Evolutionary conservation across 2,113 vertebrate genomes (phyloP).

Genomic region (Uria lomvia): DNA sequence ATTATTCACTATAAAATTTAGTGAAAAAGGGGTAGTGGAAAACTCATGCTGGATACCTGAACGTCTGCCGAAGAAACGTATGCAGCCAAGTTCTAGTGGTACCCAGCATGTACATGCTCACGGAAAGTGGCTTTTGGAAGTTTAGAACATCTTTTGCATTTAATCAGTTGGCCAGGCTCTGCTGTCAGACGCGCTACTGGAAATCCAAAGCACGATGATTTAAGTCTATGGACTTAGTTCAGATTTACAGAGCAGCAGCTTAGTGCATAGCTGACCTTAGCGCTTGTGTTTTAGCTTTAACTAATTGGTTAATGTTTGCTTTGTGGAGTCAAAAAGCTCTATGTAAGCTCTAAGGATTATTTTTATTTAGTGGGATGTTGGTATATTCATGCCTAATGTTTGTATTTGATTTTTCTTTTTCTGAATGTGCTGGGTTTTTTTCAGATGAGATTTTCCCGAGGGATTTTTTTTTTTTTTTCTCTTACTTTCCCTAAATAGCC

Average conservation of each 20-base stretch:
- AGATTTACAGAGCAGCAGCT: not conserved
- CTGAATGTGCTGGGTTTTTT: not conserved
- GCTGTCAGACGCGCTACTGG: not conserved
- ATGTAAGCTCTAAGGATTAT: constrained; percentile 35
- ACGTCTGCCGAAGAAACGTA: not conserved
- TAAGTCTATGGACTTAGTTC: constrained; percentile 26
- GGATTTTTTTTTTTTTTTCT: not conserved
- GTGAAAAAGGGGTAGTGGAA: not conserved
- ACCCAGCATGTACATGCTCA: not conserved
- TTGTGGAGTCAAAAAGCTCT: constrained; percentile 44
- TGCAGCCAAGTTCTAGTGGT: not conserved
- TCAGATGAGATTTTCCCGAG: constrained; percentile 12
- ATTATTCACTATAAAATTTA: not conserved
- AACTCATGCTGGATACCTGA: not conserved
- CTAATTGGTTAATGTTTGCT: constrained; percentile 64
- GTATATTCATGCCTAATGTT: constrained; percentile 34
- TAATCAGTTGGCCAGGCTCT: not conserved
- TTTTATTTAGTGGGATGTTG: constrained; percentile 40
- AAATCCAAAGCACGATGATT: not conserved
- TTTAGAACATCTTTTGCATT: not conserved
- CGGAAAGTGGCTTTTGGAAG: not conserved
- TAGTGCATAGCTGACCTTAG: constrained; percentile 30
- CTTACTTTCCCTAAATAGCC: constrained; percentile 1
- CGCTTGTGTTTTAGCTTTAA: constrained; percentile 7
- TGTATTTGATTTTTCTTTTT: not conserved